phyloP scores from a whole-genome alignment of 2,113 vertebrate species.

The Nibea albiflora region DNA sequence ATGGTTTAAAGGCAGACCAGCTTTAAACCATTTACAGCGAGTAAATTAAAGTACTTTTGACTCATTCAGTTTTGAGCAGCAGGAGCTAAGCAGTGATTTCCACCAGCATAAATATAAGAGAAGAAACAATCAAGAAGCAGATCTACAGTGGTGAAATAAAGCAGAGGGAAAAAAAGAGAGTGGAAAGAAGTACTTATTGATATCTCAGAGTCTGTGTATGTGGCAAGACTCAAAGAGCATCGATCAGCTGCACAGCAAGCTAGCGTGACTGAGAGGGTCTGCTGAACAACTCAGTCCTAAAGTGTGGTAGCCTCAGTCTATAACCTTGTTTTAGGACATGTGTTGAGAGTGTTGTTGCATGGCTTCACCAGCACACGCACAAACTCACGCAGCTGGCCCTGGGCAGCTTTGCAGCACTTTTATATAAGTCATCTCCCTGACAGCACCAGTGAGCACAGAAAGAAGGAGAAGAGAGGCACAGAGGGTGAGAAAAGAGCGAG shows the following conservation, averaged over 20 bases:
- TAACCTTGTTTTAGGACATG: slow-evolving; percentile 70
- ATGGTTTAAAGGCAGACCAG: slow-evolving; percentile 44
- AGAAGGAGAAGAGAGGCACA: slow-evolving; percentile 1
- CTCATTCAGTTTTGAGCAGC: slow-evolving; percentile 14
- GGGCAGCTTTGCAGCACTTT: slow-evolving; percentile 71
- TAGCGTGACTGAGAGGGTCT: slow-evolving; percentile 60
- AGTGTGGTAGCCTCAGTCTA: slow-evolving; percentile 53
- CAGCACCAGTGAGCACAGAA: slow-evolving; percentile 57
- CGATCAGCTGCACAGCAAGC: slow-evolving; percentile 66
- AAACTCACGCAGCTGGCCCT: slow-evolving; percentile 62
- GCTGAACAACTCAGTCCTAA: slow-evolving; percentile 68
- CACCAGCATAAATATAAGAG: not conserved
- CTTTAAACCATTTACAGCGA: slow-evolving; percentile 38
- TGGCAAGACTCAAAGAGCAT: slow-evolving; percentile 67
- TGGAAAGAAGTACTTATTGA: slow-evolving; percentile 55
- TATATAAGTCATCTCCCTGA: slow-evolving; percentile 76
- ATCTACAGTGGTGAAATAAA: slow-evolving; percentile 1
- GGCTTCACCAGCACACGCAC: slow-evolving; percentile 43
- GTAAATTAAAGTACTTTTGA: slow-evolving; percentile 30
- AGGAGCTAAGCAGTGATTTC: too few relatives aligned
- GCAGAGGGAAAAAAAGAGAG: slow-evolving; percentile 15
- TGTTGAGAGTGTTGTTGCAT: slow-evolving; percentile 48
- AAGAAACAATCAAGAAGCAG: slow-evolving; percentile 25
- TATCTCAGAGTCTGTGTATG: slow-evolving; percentile 51
- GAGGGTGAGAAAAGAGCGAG: slow-evolving; percentile 8